These are phyloP conservation scores for Aphelinus certus DNA, from an alignment of 1,140 invertebrate species.

Conservation along the genomic window DNA sequence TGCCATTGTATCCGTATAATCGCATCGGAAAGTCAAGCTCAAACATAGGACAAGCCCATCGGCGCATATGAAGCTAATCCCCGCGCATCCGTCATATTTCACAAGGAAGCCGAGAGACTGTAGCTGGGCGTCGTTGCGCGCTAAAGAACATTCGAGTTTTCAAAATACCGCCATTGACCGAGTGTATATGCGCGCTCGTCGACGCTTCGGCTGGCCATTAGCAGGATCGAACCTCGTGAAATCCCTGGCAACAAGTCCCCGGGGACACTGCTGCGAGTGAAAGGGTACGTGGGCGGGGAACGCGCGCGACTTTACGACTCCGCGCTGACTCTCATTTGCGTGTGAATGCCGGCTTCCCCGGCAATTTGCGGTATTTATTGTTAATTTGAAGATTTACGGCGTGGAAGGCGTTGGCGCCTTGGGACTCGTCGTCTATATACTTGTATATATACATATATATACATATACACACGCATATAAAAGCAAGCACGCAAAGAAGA, in stretches of 20 bases:
- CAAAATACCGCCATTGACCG: constrained; percentile 1
- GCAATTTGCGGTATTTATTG: constrained; percentile 57
- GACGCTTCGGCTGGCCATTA: constrained; percentile 20
- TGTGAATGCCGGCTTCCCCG: constrained; percentile 37
- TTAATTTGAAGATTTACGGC: constrained; percentile 55
- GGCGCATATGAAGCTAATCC: not conserved
- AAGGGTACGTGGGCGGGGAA: too few species aligned
- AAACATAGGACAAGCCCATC: not conserved
- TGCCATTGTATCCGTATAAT: not conserved
- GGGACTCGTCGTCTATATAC: constrained; percentile 39
- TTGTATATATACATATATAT: too few species aligned
- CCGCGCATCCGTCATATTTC: constrained; percentile 23
- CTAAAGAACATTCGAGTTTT: constrained; percentile 24
- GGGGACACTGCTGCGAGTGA: not conserved
- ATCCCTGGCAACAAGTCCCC: constrained; percentile 34
- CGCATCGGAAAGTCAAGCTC: too few species aligned
- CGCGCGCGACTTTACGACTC: too few species aligned
- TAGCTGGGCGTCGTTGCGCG: constrained; percentile 6
- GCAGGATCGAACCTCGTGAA: constrained; percentile 30
- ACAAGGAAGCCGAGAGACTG: constrained; percentile 9
- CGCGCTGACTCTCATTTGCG: not conserved
- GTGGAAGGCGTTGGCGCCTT: constrained; percentile 44
- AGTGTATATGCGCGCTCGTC: constrained; percentile 1
- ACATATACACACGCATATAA: constrained; percentile 5
- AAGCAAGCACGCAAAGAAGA: constrained; percentile 39